These are phyloP conservation scores for Caenorhabditis elegans DNA, from an alignment of 1,140 invertebrate genomes.

Conservation along the genomic window WBcel235 BX284604.4:11347501-11348000, in stretches of 20 bases:
- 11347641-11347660: too few species aligned
- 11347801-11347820: conserved; percentile 2
- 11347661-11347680: too few species aligned
- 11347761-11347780: background rate
- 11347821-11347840: conserved; percentile 18
- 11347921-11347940: background rate
- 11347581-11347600: too few species aligned
- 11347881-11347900: background rate
- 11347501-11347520: too few species aligned
- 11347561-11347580: too few species aligned
- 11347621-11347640: too few species aligned
- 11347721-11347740: background rate
- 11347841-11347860: background rate
- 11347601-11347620: too few species aligned
- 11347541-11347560: too few species aligned
- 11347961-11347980: background rate
- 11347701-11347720: too few species aligned
- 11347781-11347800: background rate
- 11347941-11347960: background rate
- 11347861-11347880: background rate
- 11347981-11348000: background rate
- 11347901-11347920: background rate
- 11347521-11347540: too few species aligned
- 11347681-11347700: too few species aligned
- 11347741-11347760: background rate